Conservation (phyloP, 2,797 vertebrate species). For the Myioborus melanocephalus region DNA sequence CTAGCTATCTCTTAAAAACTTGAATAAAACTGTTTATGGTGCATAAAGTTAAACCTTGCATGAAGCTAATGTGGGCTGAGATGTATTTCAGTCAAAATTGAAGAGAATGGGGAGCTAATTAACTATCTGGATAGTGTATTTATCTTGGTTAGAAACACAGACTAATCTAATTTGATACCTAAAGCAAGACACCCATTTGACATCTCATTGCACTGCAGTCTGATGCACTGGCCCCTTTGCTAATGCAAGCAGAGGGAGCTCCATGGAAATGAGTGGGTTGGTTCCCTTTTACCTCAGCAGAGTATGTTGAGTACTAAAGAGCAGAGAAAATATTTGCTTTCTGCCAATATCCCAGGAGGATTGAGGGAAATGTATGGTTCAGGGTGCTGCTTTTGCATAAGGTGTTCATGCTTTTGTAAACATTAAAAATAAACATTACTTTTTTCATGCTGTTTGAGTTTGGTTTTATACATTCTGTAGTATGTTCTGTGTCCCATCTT, state of each 20-base stretch:
- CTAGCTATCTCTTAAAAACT: neutral
- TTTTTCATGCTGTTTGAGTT: constrained; percentile 54
- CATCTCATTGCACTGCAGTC: neutral
- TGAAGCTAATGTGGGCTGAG: neutral
- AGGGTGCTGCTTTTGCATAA: constrained; percentile 45
- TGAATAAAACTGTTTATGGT: neutral
- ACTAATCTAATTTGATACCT: neutral
- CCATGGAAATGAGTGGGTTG: neutral
- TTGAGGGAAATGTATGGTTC: constrained; percentile 14
- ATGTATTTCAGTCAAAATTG: neutral
- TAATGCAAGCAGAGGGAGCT: neutral
- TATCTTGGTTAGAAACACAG: neutral
- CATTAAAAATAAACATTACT: constrained; percentile 55
- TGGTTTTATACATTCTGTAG: neutral
- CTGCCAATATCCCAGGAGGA: neutral
- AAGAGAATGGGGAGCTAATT: neutral
- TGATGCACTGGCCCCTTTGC: neutral
- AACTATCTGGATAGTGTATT: neutral
- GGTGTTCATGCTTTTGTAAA: constrained; percentile 66
- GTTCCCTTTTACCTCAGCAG: constrained; percentile 3
- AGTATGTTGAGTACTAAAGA: neutral
- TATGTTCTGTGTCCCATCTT: neutral
- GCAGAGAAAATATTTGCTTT: constrained; percentile 13
- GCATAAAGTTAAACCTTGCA: neutral
- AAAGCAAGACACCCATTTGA: neutral